Evolutionary conservation across 2,113 vertebrate species (phyloP).

Genomic region (Guaruba guarouba): DNA sequence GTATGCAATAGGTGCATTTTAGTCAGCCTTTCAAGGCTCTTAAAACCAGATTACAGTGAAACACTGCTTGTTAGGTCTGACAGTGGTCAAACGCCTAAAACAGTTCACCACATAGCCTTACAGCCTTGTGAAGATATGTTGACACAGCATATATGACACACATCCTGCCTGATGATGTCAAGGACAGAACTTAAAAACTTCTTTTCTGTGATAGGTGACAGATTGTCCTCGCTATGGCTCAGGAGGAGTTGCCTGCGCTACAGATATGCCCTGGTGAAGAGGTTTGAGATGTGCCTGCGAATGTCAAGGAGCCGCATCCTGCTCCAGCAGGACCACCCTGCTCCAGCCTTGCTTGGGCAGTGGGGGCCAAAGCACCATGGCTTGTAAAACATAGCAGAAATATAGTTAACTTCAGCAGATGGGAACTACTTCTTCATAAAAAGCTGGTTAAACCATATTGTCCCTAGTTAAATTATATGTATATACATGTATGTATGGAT

Average conservation of each 20-base stretch:
- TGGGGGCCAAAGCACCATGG: rapidly evolving
- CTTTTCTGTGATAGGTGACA: background rate
- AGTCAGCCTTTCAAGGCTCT: background rate
- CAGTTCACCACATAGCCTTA: rapidly evolving
- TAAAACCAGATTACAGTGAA: background rate
- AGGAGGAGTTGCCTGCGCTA: background rate
- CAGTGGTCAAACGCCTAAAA: background rate
- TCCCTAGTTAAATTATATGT: background rate
- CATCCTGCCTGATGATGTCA: background rate
- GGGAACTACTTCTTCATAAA: background rate
- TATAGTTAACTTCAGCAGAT: background rate
- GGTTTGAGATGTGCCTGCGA: background rate
- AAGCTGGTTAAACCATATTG: background rate
- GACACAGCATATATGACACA: rapidly evolving
- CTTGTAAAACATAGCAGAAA: background rate
- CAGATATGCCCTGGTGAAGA: background rate
- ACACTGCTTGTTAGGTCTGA: background rate
- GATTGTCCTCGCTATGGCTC: background rate
- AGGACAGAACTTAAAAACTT: background rate
- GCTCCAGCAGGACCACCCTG: background rate
- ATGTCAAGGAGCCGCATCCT: background rate
- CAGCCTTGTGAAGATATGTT: background rate
- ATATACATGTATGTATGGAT: background rate
- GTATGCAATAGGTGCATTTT: background rate
- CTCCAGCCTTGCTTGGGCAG: background rate